Evolutionary conservation across 2,797 vertebrate species (phyloP).

Genomic region (Sebastes umbrosus): DNA sequence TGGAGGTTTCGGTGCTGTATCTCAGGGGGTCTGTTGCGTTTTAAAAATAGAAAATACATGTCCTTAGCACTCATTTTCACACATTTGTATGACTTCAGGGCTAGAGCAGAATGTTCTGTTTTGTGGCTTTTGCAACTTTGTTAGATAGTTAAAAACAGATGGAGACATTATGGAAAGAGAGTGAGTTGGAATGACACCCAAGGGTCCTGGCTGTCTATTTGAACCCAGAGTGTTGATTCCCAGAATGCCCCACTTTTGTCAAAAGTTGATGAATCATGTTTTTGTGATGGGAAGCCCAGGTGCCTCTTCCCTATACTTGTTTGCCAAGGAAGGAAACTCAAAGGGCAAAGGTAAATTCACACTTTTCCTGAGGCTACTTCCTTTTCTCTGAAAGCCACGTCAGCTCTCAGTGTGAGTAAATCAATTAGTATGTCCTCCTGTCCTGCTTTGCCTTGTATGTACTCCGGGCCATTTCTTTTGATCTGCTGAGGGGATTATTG

Average conservation of each 20-base stretch:
- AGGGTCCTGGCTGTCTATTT: background rate
- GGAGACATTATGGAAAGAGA: fast-evolving
- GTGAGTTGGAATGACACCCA: background rate
- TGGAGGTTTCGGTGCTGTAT: constrained; percentile 3
- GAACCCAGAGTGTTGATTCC: background rate
- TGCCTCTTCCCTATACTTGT: constrained; percentile 46
- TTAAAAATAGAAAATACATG: constrained; percentile 9
- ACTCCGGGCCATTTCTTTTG: constrained; percentile 58
- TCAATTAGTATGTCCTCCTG: constrained; percentile 18
- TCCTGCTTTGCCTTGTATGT: constrained; percentile 20
- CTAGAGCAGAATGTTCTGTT: background rate
- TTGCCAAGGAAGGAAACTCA: constrained; percentile 68
- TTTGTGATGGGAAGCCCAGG: constrained; percentile 41
- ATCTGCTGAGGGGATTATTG: constrained; percentile 8
- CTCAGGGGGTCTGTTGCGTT: background rate
- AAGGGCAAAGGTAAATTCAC: constrained; percentile 45
- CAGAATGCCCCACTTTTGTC: constrained; percentile 13
- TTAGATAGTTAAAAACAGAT: background rate
- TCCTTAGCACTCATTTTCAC: background rate
- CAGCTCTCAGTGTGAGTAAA: background rate
- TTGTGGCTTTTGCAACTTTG: background rate
- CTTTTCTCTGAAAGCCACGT: constrained; percentile 20
- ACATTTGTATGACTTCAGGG: background rate
- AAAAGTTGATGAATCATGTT: constrained; percentile 41
- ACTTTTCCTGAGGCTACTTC: constrained; percentile 62